Evolutionary conservation across 2,797 vertebrate species (phyloP), one percentile per base, ranked within the genome.

Genomic region (Bovichtus variegatus): DNA sequence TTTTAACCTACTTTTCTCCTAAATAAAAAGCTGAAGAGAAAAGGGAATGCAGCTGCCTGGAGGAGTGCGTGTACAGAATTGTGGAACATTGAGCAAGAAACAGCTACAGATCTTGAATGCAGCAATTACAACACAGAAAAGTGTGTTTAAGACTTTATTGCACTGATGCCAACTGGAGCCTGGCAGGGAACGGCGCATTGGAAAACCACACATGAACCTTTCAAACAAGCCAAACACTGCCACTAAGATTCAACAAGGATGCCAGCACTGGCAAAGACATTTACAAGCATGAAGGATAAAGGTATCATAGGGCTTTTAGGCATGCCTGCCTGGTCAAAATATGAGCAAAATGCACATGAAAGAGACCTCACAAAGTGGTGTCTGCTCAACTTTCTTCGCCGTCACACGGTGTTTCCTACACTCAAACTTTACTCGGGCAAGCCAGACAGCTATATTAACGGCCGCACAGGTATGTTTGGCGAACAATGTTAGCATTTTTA

Each of bases 1-100:
- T 93, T 94, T 91, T 90, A 92, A 93, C 90, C 90, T 87, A 91
- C 80, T 89, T 91, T 84, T 76, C 80, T 80, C 69, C 55, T 49
- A 81, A 84, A 85, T 81, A 80, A 91, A 88, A 92, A 81, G 53
- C 47, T 21, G 18, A 70, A 74, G 60, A 77, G 25, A 74, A 70
- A 66, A 41, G 19, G 55, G 71, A 76, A 83, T 76, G 74, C 71
- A 71, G 84, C 83, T 66, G 61, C 68, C 77, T 76, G 62, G 67
- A 77, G 74, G 62, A 82, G 41, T 74, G 65, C 13, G 27, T 62
- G 75, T 51, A 62, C 34, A 81, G 60, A 68, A 83, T 72, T 9
- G 57, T 51, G 74, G 67, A 55, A 80, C 68, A 81, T n/a, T 79
- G 68, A 84, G 71, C 76, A 79, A 86, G 62, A 86, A 85, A 71